Evolutionary conservation across 1,140 invertebrate species (phyloP).

Genomic region (Monomorium pharaonis): DNA sequence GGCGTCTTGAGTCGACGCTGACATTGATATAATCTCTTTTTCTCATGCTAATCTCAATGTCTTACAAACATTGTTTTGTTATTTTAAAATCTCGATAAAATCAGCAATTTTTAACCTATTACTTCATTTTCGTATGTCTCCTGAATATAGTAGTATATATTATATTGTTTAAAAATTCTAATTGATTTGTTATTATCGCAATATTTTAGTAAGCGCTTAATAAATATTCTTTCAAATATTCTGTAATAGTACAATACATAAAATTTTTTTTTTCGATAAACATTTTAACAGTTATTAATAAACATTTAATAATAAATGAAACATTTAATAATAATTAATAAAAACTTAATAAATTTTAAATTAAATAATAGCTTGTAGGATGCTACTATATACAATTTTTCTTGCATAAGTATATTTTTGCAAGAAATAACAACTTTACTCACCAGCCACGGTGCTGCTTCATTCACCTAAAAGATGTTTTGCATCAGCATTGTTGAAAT

Average conservation of each 20-base stretch:
- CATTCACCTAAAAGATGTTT: not conserved
- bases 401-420: not conserved
- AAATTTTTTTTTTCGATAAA: too few relatives aligned
- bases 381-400: not conserved
- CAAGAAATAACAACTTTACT: not conserved
- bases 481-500: not conserved
- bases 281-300: not conserved
- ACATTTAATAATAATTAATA: not conserved
- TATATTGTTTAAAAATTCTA: not conserved
- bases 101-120: not conserved
- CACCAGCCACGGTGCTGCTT: not conserved
- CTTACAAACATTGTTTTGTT: not conserved
- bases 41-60: not conserved
- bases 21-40: constrained; percentile 36
- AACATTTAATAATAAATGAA: not conserved
- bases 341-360: too few relatives aligned
- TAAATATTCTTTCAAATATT: constrained; percentile 6
- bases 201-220: not conserved
- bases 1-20: not conserved
- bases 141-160: constrained; percentile 23
- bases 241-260: not conserved
- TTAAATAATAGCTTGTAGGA: too few relatives aligned
- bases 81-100: not conserved
- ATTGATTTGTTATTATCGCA: not conserved
- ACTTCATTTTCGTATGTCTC: constrained; percentile 1